phyloP scores from a whole-genome alignment of 2,797 vertebrate genomes.

The Dromococcyx pavoninus region DNA sequence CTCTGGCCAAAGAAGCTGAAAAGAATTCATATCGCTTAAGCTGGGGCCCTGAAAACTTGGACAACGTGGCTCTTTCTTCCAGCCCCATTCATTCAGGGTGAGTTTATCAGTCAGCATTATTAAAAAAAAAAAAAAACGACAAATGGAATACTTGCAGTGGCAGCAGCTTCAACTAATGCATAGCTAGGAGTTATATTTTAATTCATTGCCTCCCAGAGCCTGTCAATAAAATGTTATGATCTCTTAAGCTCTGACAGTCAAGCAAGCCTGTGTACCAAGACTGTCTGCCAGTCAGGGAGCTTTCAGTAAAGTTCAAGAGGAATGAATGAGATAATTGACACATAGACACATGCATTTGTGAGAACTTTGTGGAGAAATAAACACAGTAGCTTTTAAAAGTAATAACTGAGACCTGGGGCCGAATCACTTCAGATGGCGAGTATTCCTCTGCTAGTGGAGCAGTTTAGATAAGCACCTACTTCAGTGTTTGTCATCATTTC shows the following conservation, averaged over 20 bases:
- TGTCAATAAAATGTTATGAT: neutral
- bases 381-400: neutral
- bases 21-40: constrained; percentile 88
- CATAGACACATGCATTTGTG: neutral
- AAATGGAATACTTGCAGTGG: constrained; percentile 14
- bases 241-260: neutral
- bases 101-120: constrained; percentile 66
- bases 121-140: constrained; percentile 5
- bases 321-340: neutral
- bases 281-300: neutral
- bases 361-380: neutral
- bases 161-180: constrained; percentile 37
- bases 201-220: neutral
- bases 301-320: neutral
- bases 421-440: neutral
- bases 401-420: neutral
- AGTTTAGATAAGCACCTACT: neutral
- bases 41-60: constrained; percentile 93
- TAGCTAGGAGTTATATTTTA: constrained; percentile 9
- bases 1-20: constrained; percentile 85
- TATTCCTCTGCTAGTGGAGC: neutral
- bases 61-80: constrained; percentile 94
- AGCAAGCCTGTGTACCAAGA: neutral
- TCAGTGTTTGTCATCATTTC: neutral
- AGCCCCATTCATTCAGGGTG: constrained; percentile 97